Evolutionary conservation across 2,888 invertebrate species (phyloP).

Genomic region (Microctonus hyperodae): DNA sequence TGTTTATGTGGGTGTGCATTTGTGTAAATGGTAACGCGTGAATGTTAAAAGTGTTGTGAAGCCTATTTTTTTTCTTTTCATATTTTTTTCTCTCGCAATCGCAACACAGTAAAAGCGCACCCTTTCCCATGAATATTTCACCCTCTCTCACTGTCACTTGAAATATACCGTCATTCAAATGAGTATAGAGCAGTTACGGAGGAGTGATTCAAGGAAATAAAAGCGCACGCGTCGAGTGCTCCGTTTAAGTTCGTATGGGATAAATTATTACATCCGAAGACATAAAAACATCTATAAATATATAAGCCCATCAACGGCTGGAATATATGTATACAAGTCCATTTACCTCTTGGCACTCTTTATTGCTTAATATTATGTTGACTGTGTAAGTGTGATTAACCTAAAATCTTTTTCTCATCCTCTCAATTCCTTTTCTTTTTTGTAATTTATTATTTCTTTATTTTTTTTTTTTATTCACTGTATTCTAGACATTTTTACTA

Average conservation of each 20-base stretch:
- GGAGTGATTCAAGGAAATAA: constrained; percentile 43
- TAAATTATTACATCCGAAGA: constrained; percentile 50
- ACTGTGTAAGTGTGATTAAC: constrained; percentile 24
- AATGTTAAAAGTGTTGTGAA: constrained; percentile 5
- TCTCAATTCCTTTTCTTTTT: background rate
- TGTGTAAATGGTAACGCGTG: background rate
- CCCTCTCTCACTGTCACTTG: constrained; percentile 14
- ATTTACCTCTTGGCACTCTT: constrained; percentile 28
- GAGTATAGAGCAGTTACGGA: constrained; percentile 45
- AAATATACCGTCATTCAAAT: constrained; percentile 46
- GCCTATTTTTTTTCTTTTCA: constrained; percentile 29
- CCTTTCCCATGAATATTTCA: constrained; percentile 3
- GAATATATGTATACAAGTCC: constrained; percentile 16
- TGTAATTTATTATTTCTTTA: background rate
- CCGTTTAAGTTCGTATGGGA: constrained; percentile 31
- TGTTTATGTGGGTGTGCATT: too few species aligned
- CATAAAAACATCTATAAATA: constrained; percentile 50
- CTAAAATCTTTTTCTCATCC: constrained; percentile 20
- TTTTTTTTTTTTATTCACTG: constrained; percentile 2
- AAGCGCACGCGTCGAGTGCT: constrained; percentile 35
- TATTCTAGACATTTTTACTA: constrained; percentile 10
- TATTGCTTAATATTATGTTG: constrained; percentile 32
- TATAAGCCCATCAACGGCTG: constrained; percentile 22
- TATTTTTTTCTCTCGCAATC: constrained; percentile 5
- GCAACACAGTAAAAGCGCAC: background rate